phyloP scores from a whole-genome alignment of 1,140 invertebrate species.

The Saccostrea echinata region DNA sequence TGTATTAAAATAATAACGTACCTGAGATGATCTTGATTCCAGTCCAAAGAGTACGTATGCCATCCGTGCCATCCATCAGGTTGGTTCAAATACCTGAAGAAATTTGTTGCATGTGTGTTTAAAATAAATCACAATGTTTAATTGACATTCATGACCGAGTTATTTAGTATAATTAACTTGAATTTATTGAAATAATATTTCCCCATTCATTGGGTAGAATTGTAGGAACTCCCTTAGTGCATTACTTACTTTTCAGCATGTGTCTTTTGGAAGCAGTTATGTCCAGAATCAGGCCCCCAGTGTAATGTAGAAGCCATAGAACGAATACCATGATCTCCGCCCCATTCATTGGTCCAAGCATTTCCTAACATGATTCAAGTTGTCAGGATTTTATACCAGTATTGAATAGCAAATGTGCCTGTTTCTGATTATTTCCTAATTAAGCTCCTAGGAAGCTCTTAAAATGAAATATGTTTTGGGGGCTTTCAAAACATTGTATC shows the following conservation, averaged over 20 bases:
- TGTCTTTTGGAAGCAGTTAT: slow-evolving; percentile 11
- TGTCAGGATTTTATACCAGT: background rate
- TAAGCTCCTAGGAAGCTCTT: too few relatives aligned
- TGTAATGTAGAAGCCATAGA: slow-evolving; percentile 15
- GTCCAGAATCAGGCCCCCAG: slow-evolving; percentile 8
- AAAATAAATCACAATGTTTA: too few relatives aligned
- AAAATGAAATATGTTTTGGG: too few relatives aligned
- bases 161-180: too few relatives aligned
- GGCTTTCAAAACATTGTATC: too few relatives aligned
- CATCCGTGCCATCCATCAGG: slow-evolving; percentile 10
- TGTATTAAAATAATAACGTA: background rate
- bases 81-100: background rate
- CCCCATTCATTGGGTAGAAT: too few relatives aligned
- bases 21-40: background rate
- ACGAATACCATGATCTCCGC: slow-evolving; percentile 19
- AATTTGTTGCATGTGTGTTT: background rate
- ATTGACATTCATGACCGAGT: too few relatives aligned
- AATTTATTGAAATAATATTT: too few relatives aligned
- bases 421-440: too few relatives aligned
- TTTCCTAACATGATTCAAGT: background rate
- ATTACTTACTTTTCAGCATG: slow-evolving; percentile 17
- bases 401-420: too few relatives aligned
- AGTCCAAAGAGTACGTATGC: slow-evolving; percentile 19
- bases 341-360: background rate
- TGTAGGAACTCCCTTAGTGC: background rate